Evolutionary conservation across 2,888 invertebrate genomes (phyloP).

Genomic region (Odontocerum albicorne): DNA sequence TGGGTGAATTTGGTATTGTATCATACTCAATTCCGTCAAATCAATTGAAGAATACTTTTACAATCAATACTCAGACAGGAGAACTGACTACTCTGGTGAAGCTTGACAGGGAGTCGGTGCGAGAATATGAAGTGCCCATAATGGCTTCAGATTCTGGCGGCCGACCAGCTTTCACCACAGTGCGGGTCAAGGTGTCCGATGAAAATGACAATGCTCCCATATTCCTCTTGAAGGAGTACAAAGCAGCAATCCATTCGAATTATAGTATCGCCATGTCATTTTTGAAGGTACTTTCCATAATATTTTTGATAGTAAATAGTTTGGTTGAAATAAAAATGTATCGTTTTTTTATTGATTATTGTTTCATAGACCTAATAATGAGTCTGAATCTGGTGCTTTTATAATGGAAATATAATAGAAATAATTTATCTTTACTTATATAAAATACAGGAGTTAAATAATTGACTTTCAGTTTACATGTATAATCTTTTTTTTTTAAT

Average conservation of each 20-base stretch:
- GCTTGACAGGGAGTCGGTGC: constrained; percentile 72
- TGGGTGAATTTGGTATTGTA: constrained; percentile 73
- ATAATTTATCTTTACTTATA: no score
- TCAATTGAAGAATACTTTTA: constrained; percentile 69
- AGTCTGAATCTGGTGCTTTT: no score
- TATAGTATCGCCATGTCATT: constrained; percentile 59
- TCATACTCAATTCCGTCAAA: constrained; percentile 80
- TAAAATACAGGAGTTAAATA: no score
- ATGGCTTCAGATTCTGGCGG: constrained; percentile 84
- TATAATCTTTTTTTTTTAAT: no score
- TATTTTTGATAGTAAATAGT: background rate
- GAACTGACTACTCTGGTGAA: constrained; percentile 68
- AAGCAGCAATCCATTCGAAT: constrained; percentile 68
- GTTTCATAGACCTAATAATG: no score
- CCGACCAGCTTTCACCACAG: constrained; percentile 70
- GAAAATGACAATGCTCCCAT: constrained; percentile 82
- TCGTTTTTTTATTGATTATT: no score
- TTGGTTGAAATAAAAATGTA: background rate
- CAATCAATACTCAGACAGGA: constrained; percentile 71
- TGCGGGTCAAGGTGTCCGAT: constrained; percentile 80
- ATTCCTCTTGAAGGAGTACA: constrained; percentile 77
- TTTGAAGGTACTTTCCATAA: constrained; percentile 51
- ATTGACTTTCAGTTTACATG: no score
- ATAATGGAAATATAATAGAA: no score
- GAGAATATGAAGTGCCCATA: constrained; percentile 71